Evolutionary conservation across 2,797 vertebrate species (phyloP), one percentile per base, ranked within the genome.

Genomic region (Bradypodion ventrale): DNA sequence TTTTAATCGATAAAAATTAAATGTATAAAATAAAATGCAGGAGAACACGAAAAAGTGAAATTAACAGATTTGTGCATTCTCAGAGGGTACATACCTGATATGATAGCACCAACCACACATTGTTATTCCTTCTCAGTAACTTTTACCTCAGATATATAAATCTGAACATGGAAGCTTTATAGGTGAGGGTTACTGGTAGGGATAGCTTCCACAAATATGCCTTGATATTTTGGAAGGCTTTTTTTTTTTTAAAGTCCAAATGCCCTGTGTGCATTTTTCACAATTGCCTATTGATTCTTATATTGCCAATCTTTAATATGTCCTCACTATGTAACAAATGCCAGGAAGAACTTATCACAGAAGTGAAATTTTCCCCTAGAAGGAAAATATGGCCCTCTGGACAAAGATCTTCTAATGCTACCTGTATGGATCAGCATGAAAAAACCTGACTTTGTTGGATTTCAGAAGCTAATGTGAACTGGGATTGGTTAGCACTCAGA

Each of bases 261-360:
- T 56, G 52, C 19, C 52, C 12, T 3, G 35, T 35, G 19, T 74
- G 72, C 44, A 88, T 89, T 85, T 93, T 88, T 56, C 82, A 89
- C 93, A 89, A 59, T 4, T 23, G 88, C 13, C 52, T 56, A 19
- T 56, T 19, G 52, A 56, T 92, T 90, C 85, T 87, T 91, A 87
- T 89, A 92, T 93, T 1, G 85, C 78, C 93, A 83, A 77, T 82
- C 89, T 76, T 89, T 80, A 40, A 75, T 88, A 87, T 91, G 88
- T 91, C 88, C 79, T 87, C 91, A 84, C n/a, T 82, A 40, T 37
- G 86, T 66, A 63, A 88, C 88, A 85, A 89, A 91, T 91, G 77
- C 72, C 89, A 89, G 70, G 83, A 85, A 84, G 77, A 82, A 82
- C 63, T 65, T 70, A n/a, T 59, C 56, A 80, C 77, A 27, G 91